Percentiles rank a stretch among this genome's conserved stretches.
These are phyloP conservation scores for Eupithecia subumbrata DNA, from an alignment of 2,888 invertebrate species.

Conservation along the genomic window DNA sequence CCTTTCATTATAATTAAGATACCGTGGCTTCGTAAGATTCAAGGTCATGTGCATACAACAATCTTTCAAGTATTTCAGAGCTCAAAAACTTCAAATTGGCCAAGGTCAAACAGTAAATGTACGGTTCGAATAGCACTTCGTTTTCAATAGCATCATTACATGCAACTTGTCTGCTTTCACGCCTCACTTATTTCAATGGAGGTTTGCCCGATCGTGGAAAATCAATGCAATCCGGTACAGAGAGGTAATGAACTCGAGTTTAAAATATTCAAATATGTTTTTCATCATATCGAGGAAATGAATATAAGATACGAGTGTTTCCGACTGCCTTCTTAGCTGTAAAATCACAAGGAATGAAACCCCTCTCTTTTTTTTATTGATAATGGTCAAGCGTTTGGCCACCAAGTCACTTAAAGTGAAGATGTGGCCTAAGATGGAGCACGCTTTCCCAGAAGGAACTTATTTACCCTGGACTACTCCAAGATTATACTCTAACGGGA, in stretches of 20 bases:
- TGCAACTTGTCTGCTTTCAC: constrained; percentile 13
- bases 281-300: neutral
- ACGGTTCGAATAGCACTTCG: neutral
- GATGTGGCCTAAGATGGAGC: too few species aligned
- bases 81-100: neutral
- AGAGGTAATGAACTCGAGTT: constrained; percentile 31
- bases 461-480: too few species aligned
- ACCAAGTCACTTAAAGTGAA: too few species aligned
- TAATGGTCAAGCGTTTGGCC: too few species aligned
- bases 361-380: too few species aligned
- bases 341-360: neutral
- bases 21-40: neutral
- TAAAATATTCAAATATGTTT: neutral
- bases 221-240: constrained; percentile 11
- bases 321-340: neutral
- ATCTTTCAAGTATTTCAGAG: neutral
- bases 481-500: too few species aligned
- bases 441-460: too few species aligned
- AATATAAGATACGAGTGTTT: neutral
- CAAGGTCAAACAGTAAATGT: constrained; percentile 8
- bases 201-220: neutral
- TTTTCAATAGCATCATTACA: constrained; percentile 11
- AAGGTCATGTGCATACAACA: neutral
- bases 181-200: constrained; percentile 10
- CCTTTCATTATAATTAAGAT: neutral